Percentiles rank a stretch among this genome's conserved stretches.
phyloP scores from a whole-genome alignment of 2,888 invertebrate genomes.

The Aphodius sticticus region DNA sequence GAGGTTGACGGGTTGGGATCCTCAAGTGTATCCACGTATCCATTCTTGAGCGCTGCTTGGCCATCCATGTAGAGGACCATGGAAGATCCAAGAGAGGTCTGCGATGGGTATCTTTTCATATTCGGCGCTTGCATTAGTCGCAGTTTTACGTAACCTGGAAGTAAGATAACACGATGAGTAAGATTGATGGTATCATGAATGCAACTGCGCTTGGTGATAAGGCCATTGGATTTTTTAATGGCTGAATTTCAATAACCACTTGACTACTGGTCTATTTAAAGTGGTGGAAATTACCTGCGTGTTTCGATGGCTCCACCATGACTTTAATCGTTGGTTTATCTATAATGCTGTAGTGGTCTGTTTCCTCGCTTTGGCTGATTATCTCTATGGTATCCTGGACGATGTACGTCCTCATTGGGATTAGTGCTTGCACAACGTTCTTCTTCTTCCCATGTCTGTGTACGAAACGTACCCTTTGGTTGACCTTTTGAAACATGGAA shows the following conservation, averaged over 20 bases:
- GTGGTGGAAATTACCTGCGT: slow-evolving; percentile 49
- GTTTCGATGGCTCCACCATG: slow-evolving; percentile 64
- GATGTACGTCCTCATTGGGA: slow-evolving; percentile 71
- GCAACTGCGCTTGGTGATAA: too few species aligned
- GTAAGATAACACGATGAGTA: background rate
- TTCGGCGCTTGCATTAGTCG: slow-evolving; percentile 60
- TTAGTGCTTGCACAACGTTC: slow-evolving; percentile 63
- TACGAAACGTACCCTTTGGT: slow-evolving; percentile 67
- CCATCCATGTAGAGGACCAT: slow-evolving; percentile 24
- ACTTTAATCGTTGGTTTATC: slow-evolving; percentile 72
- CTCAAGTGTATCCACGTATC: slow-evolving; percentile 17
- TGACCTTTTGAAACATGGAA: slow-evolving; percentile 72
- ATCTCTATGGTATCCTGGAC: slow-evolving; percentile 80
- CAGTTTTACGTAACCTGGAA: slow-evolving; percentile 67
- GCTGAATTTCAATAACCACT: slow-evolving; percentile 27
- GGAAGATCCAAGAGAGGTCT: background rate
- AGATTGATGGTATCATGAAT: too few species aligned
- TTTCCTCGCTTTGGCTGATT: slow-evolving; percentile 67
- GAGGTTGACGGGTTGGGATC: slow-evolving; percentile 35
- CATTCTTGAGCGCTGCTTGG: slow-evolving; percentile 12
- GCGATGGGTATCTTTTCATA: slow-evolving; percentile 44
- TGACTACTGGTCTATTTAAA: too few species aligned
- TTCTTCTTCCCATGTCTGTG: slow-evolving; percentile 59
- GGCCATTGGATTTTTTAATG: slow-evolving; percentile 42
- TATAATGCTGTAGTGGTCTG: slow-evolving; percentile 66